A percentile compares a stretch with the other conserved stretches of the same genome.
phyloP scores from a whole-genome alignment of 92 coral and sea anemone genomes.

The Porites rus region DNA sequence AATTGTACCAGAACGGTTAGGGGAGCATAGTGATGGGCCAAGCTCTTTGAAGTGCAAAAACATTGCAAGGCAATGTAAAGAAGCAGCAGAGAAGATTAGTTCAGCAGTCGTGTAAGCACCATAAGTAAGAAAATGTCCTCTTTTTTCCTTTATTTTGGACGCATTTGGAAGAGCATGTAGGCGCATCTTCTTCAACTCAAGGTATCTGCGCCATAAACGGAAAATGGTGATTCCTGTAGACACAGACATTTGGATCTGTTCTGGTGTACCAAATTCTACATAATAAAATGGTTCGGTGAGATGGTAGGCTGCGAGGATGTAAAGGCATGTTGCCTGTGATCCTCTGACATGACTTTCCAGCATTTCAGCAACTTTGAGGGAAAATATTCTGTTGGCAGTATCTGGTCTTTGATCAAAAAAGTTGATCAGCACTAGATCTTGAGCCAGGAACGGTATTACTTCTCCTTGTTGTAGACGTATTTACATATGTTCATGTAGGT shows the following conservation, averaged over 20 bases:
- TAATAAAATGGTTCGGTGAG: constrained; percentile 38
- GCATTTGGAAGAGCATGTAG: constrained; percentile 27
- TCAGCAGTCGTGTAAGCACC: constrained; percentile 46
- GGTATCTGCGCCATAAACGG: constrained; percentile 29
- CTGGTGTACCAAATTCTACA: constrained; percentile 30
- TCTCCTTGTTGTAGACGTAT: background rate
- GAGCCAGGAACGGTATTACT: constrained; percentile 8
- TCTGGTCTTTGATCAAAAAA: constrained; percentile 55
- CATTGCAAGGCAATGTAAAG: constrained; percentile 36
- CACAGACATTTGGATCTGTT: constrained; percentile 28
- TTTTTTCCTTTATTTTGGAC: constrained; percentile 3
- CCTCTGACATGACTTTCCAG: constrained; percentile 23
- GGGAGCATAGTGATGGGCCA: background rate
- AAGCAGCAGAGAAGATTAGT: constrained; percentile 42
- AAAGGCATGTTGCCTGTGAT: constrained; percentile 49
- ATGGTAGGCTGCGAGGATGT: constrained; percentile 30
- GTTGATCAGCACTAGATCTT: constrained; percentile 28
- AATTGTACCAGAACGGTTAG: constrained; percentile 36
- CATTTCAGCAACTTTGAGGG: constrained; percentile 28
- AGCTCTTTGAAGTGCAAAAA: constrained; percentile 26
- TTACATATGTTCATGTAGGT: constrained; percentile 17
- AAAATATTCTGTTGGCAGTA: constrained; percentile 45
- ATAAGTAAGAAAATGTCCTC: constrained; percentile 57
- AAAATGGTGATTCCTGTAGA: constrained; percentile 46
- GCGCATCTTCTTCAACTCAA: constrained; percentile 18